Conservation (phyloP, 2,888 invertebrate species). For the Augiades crinisus region DNA sequence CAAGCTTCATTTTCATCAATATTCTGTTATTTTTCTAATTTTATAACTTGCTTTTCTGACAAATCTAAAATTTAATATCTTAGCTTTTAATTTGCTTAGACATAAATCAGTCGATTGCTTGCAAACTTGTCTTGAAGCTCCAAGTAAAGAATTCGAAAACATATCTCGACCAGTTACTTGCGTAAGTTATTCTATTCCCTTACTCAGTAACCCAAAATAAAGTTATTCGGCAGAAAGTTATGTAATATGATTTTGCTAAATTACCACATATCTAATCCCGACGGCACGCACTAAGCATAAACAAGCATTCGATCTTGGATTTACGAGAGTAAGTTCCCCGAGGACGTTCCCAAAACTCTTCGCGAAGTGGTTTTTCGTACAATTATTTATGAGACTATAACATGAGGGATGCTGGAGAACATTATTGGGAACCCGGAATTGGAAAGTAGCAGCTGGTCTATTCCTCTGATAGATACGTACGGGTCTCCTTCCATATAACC, state of each 20-base stretch:
- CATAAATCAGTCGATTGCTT: too few species aligned
- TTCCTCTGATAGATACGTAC: neutral
- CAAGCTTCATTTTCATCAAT: too few species aligned
- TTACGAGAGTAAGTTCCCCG: conserved; percentile 27
- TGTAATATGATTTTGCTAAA: conserved; percentile 15
- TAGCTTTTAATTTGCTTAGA: too few species aligned
- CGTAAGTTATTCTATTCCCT: conserved; percentile 1
- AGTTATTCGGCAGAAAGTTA: conserved; percentile 12
- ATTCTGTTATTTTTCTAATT: too few species aligned
- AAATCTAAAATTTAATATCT: too few species aligned
- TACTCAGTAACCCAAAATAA: conserved; percentile 1
- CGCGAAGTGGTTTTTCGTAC: conserved; percentile 27
- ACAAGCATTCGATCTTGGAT: conserved; percentile 28
- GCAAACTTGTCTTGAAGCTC: too few species aligned
- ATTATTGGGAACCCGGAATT: conserved; percentile 5
- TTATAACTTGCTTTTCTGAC: too few species aligned
- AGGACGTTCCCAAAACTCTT: conserved; percentile 25
- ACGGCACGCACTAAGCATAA: conserved; percentile 24
- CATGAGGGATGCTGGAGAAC: conserved; percentile 10
- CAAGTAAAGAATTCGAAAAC: neutral
- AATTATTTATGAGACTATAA: conserved; percentile 29
- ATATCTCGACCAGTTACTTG: neutral
- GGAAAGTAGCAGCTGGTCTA: conserved; percentile 1
- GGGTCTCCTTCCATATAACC: neutral
- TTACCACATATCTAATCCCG: conserved; percentile 17